Evolutionary conservation across 1,140 invertebrate species (phyloP).

Genomic region (Oncopodura yosiiana): DNA sequence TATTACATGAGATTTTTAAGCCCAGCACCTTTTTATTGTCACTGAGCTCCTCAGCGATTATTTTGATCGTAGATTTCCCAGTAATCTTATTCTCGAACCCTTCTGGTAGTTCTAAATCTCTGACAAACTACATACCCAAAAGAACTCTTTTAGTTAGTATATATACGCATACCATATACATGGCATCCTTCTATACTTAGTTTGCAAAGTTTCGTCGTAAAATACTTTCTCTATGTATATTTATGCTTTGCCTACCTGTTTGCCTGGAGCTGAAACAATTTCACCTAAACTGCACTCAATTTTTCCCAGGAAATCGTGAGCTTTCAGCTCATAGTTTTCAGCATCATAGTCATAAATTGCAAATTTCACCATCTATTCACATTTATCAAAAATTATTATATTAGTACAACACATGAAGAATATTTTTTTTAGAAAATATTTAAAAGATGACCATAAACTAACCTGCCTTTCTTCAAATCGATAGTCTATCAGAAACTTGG

Average conservation of each 20-base stretch:
- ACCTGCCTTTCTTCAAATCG: constrained; percentile 46
- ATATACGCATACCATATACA: not conserved
- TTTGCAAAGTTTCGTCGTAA: not conserved
- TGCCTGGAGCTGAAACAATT: constrained; percentile 32
- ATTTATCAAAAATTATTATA: constrained; percentile 12
- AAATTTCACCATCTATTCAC: constrained; percentile 39
- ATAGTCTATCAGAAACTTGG: constrained; percentile 46
- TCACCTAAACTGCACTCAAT: constrained; percentile 35
- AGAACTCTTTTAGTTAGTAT: not conserved
- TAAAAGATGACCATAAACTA: not conserved
- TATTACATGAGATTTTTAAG: too few relatives aligned
- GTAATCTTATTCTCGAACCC: too few relatives aligned
- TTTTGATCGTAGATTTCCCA: too few relatives aligned
- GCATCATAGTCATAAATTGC: constrained; percentile 39
- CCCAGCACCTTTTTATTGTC: too few relatives aligned
- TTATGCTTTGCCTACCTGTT: constrained; percentile 34
- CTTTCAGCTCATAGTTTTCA: constrained; percentile 28
- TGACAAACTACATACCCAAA: too few relatives aligned
- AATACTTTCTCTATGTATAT: not conserved
- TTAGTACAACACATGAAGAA: not conserved
- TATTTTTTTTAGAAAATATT: not conserved
- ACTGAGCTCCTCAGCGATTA: too few relatives aligned
- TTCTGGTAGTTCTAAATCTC: too few relatives aligned
- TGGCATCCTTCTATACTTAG: not conserved
- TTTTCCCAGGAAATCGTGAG: constrained; percentile 47